Evolutionary conservation across 2,888 invertebrate species (phyloP).

Genomic region (Trisateles emortualis): DNA sequence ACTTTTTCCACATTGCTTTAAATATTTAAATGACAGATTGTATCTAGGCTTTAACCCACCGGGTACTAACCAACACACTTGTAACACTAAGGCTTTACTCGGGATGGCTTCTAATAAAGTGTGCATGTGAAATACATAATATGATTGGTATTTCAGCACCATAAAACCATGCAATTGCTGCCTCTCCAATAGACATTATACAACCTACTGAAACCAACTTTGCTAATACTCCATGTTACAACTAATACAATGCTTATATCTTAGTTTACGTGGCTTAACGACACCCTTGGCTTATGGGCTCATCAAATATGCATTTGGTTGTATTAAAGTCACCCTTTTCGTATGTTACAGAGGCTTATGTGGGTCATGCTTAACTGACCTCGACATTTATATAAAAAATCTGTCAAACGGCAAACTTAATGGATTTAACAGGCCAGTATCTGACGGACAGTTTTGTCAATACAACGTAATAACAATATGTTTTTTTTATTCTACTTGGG

Average conservation of each 20-base stretch:
- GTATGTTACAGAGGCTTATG: slow-evolving; percentile 28
- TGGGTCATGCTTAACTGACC: slow-evolving; percentile 41
- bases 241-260: slow-evolving; percentile 55
- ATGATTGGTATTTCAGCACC: too few species aligned
- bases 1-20: too few species aligned
- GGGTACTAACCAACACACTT: too few species aligned
- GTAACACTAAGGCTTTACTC: too few species aligned
- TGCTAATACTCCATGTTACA: slow-evolving; percentile 22
- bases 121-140: too few species aligned
- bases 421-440: neutral
- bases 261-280: slow-evolving; percentile 50
- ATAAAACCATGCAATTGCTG: too few species aligned
- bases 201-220: slow-evolving; percentile 17
- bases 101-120: too few species aligned
- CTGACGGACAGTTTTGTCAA: neutral
- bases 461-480: neutral
- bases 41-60: too few species aligned
- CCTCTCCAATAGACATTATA: neutral
- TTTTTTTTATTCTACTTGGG: neutral
- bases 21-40: too few species aligned
- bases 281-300: slow-evolving; percentile 48
- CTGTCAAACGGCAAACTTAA: slow-evolving; percentile 2
- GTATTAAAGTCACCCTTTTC: slow-evolving; percentile 52
- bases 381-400: slow-evolving; percentile 31
- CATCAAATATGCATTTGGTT: slow-evolving; percentile 64